phyloP scores from a whole-genome alignment of 2,113 vertebrate genomes.

The Ptilorrhoa leucosticta region DNA sequence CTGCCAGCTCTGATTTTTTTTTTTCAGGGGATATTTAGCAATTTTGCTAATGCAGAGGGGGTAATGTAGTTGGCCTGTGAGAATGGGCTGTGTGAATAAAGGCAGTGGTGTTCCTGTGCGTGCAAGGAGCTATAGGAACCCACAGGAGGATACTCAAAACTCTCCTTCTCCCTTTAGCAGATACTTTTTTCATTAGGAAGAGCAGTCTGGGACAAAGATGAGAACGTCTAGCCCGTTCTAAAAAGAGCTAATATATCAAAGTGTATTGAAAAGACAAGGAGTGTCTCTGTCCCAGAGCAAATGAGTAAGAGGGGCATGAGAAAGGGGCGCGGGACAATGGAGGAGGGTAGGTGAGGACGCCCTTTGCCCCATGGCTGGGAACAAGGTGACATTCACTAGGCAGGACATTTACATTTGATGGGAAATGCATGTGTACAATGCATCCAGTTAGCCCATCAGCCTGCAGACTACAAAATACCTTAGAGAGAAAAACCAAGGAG shows the following conservation, averaged over 20 bases:
- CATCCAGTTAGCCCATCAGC: not conserved
- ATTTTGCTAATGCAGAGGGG: not conserved
- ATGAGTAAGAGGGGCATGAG: constrained; percentile 15
- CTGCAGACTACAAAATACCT: not conserved
- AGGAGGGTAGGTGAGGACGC: not conserved
- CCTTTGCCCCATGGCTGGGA: not conserved
- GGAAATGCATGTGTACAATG: not conserved
- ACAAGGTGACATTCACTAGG: not conserved
- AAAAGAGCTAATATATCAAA: not conserved
- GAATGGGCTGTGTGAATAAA: not conserved
- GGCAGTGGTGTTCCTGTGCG: not conserved
- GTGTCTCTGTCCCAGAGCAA: not conserved
- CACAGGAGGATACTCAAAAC: not conserved
- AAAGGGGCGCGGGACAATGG: not conserved
- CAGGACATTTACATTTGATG: not conserved
- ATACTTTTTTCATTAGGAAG: not conserved
- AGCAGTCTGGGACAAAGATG: not conserved
- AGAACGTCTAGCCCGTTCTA: not conserved
- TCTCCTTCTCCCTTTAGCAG: not conserved
- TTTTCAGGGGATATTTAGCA: not conserved
- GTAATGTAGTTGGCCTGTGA: not conserved
- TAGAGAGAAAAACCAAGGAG: not conserved
- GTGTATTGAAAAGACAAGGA: not conserved
- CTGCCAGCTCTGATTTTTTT: not conserved
- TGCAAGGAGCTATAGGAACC: not conserved